These are phyloP conservation scores for Ladona fulva DNA, from an alignment of 1,140 invertebrate genomes.

Conservation along the genomic window DNA sequence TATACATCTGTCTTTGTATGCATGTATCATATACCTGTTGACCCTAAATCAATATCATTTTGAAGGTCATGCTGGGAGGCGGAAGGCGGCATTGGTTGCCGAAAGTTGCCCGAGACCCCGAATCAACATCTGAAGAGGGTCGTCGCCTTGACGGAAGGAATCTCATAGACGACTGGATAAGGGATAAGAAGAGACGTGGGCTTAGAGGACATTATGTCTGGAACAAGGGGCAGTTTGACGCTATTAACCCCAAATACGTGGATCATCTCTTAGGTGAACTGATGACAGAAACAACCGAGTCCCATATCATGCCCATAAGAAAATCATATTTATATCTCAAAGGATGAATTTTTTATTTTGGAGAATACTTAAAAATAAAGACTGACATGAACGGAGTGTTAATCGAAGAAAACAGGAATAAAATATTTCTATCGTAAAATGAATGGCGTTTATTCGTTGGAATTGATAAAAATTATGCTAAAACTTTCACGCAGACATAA, in stretches of 20 bases:
- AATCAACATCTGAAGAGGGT: slow-evolving; percentile 42
- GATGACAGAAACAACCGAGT: slow-evolving; percentile 22
- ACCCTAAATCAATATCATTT: slow-evolving; percentile 19
- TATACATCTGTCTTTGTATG: no score
- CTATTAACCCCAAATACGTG: slow-evolving; percentile 47
- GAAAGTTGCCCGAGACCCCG: slow-evolving; percentile 44
- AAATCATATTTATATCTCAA: no score
- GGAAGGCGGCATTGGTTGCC: slow-evolving; percentile 61
- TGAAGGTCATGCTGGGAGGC: slow-evolving; percentile 61
- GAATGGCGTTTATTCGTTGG: no score
- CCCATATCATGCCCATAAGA: no score
- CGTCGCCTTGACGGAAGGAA: slow-evolving; percentile 55
- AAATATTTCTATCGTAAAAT: no score
- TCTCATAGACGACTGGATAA: slow-evolving; percentile 60
- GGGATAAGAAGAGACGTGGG: slow-evolving; percentile 47
- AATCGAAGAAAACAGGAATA: no score
- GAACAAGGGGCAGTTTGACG: slow-evolving; percentile 52
- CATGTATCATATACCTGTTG: no score
- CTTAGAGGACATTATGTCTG: slow-evolving; percentile 50
- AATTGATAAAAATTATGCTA: no score
- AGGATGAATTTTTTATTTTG: no score
- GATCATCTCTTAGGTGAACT: slow-evolving; percentile 63
- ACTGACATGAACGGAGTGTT: no score
- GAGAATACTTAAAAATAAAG: no score
- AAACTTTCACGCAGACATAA: no score